Conservation (phyloP, 2,888 invertebrate species). For the Synergus umbraculus region DNA sequence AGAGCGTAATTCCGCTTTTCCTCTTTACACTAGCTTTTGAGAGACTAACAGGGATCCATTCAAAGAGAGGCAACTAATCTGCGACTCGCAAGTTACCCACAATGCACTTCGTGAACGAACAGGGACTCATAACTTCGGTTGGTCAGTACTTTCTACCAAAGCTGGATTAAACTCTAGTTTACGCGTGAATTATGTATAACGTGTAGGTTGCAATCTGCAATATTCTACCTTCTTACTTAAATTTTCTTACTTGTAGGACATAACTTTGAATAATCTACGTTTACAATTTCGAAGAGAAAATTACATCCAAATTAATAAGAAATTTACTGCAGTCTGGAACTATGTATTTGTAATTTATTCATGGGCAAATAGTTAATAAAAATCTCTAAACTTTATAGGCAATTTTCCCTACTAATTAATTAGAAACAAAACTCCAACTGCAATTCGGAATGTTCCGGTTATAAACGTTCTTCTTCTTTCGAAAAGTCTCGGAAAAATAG, state of each 20-base stretch:
- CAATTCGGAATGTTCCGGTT: too few relatives aligned
- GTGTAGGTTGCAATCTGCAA: slow-evolving; percentile 27
- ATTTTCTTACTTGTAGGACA: background rate
- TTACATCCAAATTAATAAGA: background rate
- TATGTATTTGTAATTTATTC: too few relatives aligned
- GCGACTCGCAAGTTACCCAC: slow-evolving; percentile 44
- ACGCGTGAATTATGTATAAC: slow-evolving; percentile 58
- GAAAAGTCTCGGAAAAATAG: too few relatives aligned
- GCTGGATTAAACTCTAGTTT: slow-evolving; percentile 63
- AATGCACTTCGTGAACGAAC: slow-evolving; percentile 39
- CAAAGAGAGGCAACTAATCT: slow-evolving; percentile 45
- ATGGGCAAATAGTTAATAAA: too few relatives aligned
- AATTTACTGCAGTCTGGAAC: background rate
- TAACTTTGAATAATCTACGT: background rate
- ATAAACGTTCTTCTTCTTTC: too few relatives aligned
- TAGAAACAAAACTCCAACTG: too few relatives aligned
- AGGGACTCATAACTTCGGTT: slow-evolving; percentile 49
- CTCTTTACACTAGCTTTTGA: slow-evolving; percentile 29
- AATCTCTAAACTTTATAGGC: too few relatives aligned
- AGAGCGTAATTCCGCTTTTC: slow-evolving; percentile 28
- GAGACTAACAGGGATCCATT: slow-evolving; percentile 41
- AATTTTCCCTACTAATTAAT: too few relatives aligned
- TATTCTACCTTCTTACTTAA: slow-evolving; percentile 13
- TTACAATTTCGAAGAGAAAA: background rate
- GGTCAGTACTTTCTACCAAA: slow-evolving; percentile 53